Conservation (phyloP, 2,888 invertebrate genomes). For the Trimorus sp. region DNA sequence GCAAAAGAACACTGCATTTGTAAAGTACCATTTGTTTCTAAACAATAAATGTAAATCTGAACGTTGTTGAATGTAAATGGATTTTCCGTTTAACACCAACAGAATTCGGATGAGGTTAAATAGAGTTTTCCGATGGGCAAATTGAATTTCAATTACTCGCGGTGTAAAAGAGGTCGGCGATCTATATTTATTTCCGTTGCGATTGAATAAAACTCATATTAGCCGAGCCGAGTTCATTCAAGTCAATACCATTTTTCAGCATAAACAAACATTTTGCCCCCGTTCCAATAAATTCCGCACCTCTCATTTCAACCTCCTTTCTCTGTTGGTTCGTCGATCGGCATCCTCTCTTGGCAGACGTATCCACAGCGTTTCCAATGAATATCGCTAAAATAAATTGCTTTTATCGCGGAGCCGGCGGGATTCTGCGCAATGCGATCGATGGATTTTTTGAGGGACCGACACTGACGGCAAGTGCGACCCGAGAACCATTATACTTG, state of each 20-base stretch:
- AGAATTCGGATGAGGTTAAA: too few relatives aligned
- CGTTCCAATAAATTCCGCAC: slow-evolving; percentile 47
- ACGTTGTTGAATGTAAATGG: too few relatives aligned
- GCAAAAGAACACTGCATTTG: too few relatives aligned
- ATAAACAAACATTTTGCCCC: slow-evolving; percentile 53
- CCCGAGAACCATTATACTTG: slow-evolving; percentile 39
- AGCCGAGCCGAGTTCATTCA: slow-evolving; percentile 43
- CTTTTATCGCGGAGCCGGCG: slow-evolving; percentile 44
- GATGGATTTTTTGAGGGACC: slow-evolving; percentile 37
- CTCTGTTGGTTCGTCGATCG: slow-evolving; percentile 27
- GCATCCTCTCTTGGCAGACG: slow-evolving; percentile 47
- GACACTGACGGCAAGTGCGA: slow-evolving; percentile 32
- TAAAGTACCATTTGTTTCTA: too few relatives aligned
- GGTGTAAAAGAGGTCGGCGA: slow-evolving; percentile 5
- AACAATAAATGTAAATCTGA: too few relatives aligned
- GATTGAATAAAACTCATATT: slow-evolving; percentile 55
- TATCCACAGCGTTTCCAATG: slow-evolving; percentile 50
- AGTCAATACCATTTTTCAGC: slow-evolving; percentile 58
- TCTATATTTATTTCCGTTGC: slow-evolving; percentile 42
- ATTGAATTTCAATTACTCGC: slow-evolving; percentile 44
- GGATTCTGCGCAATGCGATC: slow-evolving; percentile 47
- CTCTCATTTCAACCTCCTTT: slow-evolving; percentile 26
- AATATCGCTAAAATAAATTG: slow-evolving; percentile 62
- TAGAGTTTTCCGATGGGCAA: background rate
- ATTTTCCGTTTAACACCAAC: too few relatives aligned